Conservation (phyloP, 2,113 vertebrate genomes). For the Corythoichthys haematopterus region DNA sequence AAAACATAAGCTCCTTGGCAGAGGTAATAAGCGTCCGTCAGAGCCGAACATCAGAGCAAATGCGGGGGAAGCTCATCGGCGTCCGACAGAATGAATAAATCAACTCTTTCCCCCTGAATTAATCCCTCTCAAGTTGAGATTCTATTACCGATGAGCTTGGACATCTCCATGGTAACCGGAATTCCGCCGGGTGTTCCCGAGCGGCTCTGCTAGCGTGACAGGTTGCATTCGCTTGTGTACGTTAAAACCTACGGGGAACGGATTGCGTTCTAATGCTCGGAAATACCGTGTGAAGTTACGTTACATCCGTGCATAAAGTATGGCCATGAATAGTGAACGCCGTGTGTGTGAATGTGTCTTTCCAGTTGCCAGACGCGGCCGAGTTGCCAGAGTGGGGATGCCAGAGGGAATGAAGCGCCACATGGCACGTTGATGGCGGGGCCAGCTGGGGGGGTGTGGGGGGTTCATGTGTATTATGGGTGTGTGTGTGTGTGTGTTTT, state of each 20-base stretch:
- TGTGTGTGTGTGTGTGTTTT: conserved; percentile 13
- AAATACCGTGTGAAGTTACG: not conserved
- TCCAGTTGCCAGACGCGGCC: conserved; percentile 70
- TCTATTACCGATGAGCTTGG: conserved; percentile 61
- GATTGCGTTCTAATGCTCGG: not conserved
- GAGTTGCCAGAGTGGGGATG: conserved; percentile 70
- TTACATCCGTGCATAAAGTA: not conserved
- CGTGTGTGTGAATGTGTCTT: conserved; percentile 38
- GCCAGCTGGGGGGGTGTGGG: conserved; percentile 69
- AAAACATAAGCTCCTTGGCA: not conserved
- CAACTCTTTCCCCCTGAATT: conserved; percentile 70
- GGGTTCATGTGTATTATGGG: conserved; percentile 29
- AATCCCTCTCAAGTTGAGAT: conserved; percentile 64
- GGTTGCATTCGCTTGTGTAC: conserved; percentile 21
- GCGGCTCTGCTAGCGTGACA: conserved; percentile 59
- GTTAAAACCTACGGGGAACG: not conserved
- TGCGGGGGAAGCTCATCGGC: conserved; percentile 38
- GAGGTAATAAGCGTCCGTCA: conserved; percentile 8
- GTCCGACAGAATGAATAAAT: conserved; percentile 62
- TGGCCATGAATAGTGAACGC: not conserved
- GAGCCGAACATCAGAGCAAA: conserved; percentile 45
- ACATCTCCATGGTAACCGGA: conserved; percentile 70
- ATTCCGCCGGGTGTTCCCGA: conserved; percentile 63
- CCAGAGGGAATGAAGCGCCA: conserved; percentile 77
- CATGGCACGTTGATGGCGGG: conserved; percentile 77